Evolutionary conservation across 2,888 invertebrate species (phyloP).

Genomic region (Boloria selene): DNA sequence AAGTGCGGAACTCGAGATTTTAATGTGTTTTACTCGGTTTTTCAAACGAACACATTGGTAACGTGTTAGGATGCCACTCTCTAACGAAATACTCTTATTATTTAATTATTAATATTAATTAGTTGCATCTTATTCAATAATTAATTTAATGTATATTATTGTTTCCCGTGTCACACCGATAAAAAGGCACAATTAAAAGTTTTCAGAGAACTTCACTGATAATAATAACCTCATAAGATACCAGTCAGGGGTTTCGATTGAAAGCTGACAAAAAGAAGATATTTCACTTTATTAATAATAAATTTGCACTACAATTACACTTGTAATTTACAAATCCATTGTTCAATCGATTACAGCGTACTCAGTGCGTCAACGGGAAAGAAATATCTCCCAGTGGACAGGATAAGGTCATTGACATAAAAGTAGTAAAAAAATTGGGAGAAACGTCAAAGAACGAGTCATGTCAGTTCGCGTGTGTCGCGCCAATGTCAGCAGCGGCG

Average conservation of each 20-base stretch:
- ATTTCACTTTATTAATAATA: constrained; percentile 20
- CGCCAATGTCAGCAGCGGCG: constrained; percentile 56
- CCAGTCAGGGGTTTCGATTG: constrained; percentile 5
- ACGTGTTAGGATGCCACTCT: no score
- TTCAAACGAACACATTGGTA: no score
- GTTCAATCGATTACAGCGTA: constrained; percentile 24
- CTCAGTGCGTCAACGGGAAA: constrained; percentile 29
- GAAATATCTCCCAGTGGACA: constrained; percentile 36
- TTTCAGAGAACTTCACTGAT: constrained; percentile 10
- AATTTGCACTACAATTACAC: constrained; percentile 13
- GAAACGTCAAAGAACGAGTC: constrained; percentile 43
- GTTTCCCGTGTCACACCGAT: background rate
- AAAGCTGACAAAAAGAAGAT: constrained; percentile 4
- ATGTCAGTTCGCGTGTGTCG: constrained; percentile 60
- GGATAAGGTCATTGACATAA: constrained; percentile 44
- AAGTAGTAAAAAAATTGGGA: constrained; percentile 42
- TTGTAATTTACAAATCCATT: constrained; percentile 21
- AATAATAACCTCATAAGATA: constrained; percentile 5
- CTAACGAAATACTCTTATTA: no score
- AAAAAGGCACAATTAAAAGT: constrained; percentile 11
- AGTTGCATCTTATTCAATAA: no score
- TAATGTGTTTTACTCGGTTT: no score
- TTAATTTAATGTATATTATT: background rate
- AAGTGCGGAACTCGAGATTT: no score
- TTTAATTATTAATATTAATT: no score